Evolutionary conservation across 2,888 invertebrate species (phyloP), one percentile per base, ranked within the genome.

Genomic region (Melolontha melolontha): DNA sequence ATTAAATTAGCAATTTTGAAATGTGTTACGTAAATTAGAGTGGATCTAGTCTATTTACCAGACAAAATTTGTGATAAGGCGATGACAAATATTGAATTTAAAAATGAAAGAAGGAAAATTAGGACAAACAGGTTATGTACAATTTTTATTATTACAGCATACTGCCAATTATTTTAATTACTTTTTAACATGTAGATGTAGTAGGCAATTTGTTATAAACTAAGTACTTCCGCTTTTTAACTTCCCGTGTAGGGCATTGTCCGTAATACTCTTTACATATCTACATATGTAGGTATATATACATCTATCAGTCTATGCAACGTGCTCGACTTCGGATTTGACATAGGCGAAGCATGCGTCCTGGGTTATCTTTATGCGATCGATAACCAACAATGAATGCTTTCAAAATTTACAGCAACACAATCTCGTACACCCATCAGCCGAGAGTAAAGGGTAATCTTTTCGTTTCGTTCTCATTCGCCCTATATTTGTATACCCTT

Each of bases 121-220:
- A n/a, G n/a, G n/a, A 34, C 34, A 34, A 6, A 10, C 1, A 34
- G 34, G 34, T 34, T 34, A 34, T 34, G 34, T 34, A 34, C 34
- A 34, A 5, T 34, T 34, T 34, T 34, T 6, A 6, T 8, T 10
- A 34, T 34, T 34, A 51, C 12, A 2, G 7, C 49, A 17, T 2
- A 49, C 10, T 17, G 49, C 17, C 16, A 49, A 8, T 11, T n/a
- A 44, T 44, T 44, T 14, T 14, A 12, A 44, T 44, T 44, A 14
- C n/a, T 44, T 44, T 44, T n/a, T 12, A 14, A 44, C 44, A 14
- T 44, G 44, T 44, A 44, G 17, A 59, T 17, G 70, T 67, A 76
- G 74, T 76, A 76, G 77, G 76, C 78, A 78, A 79, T 77, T 79
- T 78, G 75, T 77, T 77, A 75, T 78, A 78, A 79, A 79, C 76